A percentile compares a stretch with the other conserved stretches of the same genome.
These are phyloP conservation scores for Oreochromis spilurus DNA, from an alignment of 2,113 vertebrate species.

Conservation along the genomic window DNA sequence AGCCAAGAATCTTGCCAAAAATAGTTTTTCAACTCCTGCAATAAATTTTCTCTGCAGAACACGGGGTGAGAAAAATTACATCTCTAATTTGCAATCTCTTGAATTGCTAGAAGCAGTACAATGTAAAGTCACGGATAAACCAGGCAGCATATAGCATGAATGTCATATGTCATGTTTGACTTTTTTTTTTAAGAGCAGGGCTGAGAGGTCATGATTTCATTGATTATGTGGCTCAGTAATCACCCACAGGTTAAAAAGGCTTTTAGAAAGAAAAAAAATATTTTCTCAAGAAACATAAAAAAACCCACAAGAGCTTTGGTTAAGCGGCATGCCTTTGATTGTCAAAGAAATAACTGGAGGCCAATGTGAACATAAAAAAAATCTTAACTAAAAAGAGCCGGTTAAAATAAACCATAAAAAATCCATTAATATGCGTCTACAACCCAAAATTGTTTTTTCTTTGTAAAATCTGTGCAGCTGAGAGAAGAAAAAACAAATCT, in stretches of 20 bases:
- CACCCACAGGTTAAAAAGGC: conserved; percentile 35
- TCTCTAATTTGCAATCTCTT: neutral
- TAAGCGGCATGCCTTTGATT: neutral
- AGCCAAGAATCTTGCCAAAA: conserved; percentile 25
- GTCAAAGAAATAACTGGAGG: neutral
- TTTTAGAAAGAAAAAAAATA: conserved; percentile 15
- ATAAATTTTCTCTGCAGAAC: neutral
- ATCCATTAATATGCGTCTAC: neutral
- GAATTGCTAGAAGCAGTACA: neutral
- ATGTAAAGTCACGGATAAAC: neutral
- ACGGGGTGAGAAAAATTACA: neutral
- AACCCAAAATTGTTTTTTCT: neutral
- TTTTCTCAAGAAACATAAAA: neutral
- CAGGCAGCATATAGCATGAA: neutral
- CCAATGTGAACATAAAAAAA: neutral
- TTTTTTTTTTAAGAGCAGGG: neutral
- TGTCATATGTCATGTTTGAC: neutral
- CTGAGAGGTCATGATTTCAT: conserved; percentile 2
- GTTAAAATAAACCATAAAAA: neutral
- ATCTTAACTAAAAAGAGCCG: neutral
- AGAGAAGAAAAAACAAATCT: neutral
- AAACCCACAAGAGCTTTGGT: neutral
- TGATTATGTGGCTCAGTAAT: conserved; percentile 37
- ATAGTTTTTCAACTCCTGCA: conserved; percentile 10
- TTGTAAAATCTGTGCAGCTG: neutral